Evolutionary conservation across 1,140 invertebrate genomes (phyloP), one percentile per base, ranked within the genome.

Genomic region (Antheraea pernyi): DNA sequence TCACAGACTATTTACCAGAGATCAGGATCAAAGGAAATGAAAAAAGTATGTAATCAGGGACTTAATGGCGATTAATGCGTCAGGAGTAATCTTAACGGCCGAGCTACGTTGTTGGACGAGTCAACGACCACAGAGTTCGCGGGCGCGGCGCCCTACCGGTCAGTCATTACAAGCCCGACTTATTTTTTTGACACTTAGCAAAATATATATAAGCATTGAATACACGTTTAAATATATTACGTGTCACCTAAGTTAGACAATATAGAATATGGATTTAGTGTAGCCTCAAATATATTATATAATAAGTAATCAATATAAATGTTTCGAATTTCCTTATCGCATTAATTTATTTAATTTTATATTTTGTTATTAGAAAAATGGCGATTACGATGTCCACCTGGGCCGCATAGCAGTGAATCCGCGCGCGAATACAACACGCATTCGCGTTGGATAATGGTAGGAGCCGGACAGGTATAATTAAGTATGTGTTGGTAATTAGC

Each of bases 401-500:
- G 5, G 46, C 11, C 46, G 46, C 46, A 6, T 42, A 42, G 11
- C 7, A 11, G 39, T 42, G 39, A 42, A 30, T 30, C 22, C 22
- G 22, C 22, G 4, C 22, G 4, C 22, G 22, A 30, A 30, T 30
- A 30, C 22, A 30, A 30, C 22, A 30, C 22, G 4, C 22, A 30
- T 30, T 30, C 22, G 8, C 39, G 39, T 42, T 42, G 39, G 39
- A 42, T 11, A n/a, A 37, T n/a, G 30, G 46, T 13, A 13, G 65
- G 36, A 42, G 67, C 9, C 46, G 46, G 46, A 53, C 46, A n/a
- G 39, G 58, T 66, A 64, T 78, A 76, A 76, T 76, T 72, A 70
- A 74, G 66, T 74, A 76, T 74, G 77, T 78, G 70, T 76, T 48
- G 72, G 68, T 74, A 72, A 78, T 76, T 76, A 74, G 68, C 71